These are phyloP conservation scores for Ceyx erithaca DNA, from an alignment of 2,797 vertebrate species.

Conservation along the genomic window DNA sequence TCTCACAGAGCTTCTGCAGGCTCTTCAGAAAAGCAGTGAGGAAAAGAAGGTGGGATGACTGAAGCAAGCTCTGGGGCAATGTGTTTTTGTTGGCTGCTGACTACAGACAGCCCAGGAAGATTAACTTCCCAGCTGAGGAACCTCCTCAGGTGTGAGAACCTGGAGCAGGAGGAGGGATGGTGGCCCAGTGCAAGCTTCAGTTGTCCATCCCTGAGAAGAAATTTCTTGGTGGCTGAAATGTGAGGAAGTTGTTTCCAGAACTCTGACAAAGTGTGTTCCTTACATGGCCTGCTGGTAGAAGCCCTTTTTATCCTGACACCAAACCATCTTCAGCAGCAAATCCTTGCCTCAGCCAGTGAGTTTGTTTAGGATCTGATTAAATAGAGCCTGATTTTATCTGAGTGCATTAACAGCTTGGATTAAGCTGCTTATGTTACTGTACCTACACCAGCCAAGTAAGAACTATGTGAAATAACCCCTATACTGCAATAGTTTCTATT, in stretches of 20 bases:
- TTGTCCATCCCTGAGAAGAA: neutral
- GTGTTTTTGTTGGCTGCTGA: neutral
- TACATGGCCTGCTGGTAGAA: neutral
- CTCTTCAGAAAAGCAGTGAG: neutral
- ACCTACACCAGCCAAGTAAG: neutral
- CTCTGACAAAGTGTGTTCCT: neutral
- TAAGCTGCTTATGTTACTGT: neutral
- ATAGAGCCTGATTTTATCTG: neutral
- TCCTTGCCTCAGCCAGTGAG: neutral
- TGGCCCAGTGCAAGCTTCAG: neutral
- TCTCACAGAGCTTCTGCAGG: accelerated
- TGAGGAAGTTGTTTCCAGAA: neutral
- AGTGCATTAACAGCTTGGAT: neutral
- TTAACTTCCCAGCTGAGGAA: neutral
- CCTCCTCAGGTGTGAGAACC: neutral
- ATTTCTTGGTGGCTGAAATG: neutral
- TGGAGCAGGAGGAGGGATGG: neutral
- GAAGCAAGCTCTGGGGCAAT: neutral
- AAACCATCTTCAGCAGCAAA: neutral
- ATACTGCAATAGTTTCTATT: no score
- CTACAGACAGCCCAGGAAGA: neutral
- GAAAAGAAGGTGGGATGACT: neutral
- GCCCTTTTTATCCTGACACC: neutral
- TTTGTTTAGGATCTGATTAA: neutral
- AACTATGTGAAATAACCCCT: neutral